Evolutionary conservation across 2,888 invertebrate genomes (phyloP).

Genomic region (Andrena flavipes): DNA sequence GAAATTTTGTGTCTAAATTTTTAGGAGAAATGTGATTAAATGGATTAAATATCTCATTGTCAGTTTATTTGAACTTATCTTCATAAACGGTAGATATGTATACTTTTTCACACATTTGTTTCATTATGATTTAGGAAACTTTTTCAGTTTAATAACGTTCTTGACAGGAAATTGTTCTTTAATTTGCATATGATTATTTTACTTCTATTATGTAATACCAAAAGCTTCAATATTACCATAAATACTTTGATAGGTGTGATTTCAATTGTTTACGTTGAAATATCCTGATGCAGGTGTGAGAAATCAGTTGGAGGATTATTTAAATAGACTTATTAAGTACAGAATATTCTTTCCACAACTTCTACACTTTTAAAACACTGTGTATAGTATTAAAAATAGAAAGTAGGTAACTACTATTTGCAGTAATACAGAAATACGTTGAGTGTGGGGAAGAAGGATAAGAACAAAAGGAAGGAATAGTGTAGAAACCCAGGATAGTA

Average conservation of each 20-base stretch:
- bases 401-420: too few species aligned
- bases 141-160: conserved; percentile 1
- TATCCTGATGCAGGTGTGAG: too few species aligned
- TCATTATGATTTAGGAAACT: conserved; percentile 1
- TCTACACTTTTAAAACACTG: too few species aligned
- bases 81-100: not conserved
- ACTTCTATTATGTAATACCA: not conserved
- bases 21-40: not conserved
- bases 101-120: not conserved
- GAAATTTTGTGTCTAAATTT: not conserved
- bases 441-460: not conserved
- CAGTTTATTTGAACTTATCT: not conserved
- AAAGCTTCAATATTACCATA: not conserved
- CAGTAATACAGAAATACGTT: not conserved
- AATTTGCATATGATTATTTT: not conserved
- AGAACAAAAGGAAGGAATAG: not conserved
- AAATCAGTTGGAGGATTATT: too few species aligned
- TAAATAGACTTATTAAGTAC: too few species aligned
- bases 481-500: conserved; percentile 1
- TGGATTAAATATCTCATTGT: not conserved
- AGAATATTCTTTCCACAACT: too few species aligned
- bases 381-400: too few species aligned
- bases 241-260: too few species aligned
- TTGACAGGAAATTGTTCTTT: not conserved
- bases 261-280: too few species aligned